Conservation (phyloP, 2,113 vertebrate species). For the Anhinga rufa region DNA sequence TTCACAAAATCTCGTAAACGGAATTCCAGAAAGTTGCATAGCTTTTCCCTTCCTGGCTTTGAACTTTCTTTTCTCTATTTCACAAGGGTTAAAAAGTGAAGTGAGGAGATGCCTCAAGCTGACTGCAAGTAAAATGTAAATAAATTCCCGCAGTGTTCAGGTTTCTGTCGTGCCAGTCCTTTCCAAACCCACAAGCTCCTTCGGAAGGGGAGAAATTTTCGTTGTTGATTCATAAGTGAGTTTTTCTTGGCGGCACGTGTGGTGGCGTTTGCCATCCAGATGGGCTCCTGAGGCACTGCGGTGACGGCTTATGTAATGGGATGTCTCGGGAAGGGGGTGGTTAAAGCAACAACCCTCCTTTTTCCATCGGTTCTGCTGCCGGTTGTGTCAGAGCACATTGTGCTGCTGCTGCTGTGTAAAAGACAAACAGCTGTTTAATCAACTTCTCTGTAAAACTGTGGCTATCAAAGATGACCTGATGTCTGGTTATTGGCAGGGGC, state of each 20-base stretch:
- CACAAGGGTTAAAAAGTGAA: neutral
- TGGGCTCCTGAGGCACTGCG: conserved; percentile 32
- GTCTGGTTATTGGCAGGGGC: neutral
- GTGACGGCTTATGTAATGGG: conserved; percentile 47
- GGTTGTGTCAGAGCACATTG: neutral
- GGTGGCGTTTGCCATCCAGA: conserved; percentile 43
- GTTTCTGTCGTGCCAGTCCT: neutral
- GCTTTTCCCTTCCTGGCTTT: neutral
- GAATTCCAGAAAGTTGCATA: neutral
- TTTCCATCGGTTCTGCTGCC: neutral
- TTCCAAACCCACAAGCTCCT: conserved; percentile 42
- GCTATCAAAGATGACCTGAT: neutral
- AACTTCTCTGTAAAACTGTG: neutral
- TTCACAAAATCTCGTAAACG: neutral
- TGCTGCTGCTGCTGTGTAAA: neutral
- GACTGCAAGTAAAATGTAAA: neutral
- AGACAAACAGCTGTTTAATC: neutral
- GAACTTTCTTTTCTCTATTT: neutral
- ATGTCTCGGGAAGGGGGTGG: conserved; percentile 19
- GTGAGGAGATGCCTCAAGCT: neutral
- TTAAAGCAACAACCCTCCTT: neutral
- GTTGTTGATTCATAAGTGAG: conserved; percentile 48
- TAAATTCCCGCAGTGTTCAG: neutral
- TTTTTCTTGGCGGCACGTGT: conserved; percentile 57
- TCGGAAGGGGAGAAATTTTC: conserved; percentile 16